Conservation (phyloP, 1,140 invertebrate genomes). For the Hesperophylax magnus region DNA sequence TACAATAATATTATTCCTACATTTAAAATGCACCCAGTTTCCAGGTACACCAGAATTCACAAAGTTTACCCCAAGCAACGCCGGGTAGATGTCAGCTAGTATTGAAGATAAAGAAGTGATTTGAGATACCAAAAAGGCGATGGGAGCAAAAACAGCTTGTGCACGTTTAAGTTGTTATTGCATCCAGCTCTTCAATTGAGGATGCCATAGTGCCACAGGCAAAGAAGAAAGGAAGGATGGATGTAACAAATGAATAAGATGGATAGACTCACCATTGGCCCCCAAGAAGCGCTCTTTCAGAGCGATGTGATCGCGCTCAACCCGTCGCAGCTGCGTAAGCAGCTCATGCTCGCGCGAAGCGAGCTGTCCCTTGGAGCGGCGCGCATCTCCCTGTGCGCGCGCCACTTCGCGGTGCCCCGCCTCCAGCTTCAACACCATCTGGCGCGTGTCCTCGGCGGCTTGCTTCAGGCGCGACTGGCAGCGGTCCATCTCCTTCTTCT, state of each 20-base stretch:
- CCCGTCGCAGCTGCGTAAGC: constrained; percentile 19
- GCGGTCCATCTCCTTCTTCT: constrained; percentile 45
- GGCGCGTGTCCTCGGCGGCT: constrained; percentile 33
- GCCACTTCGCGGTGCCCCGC: constrained; percentile 31
- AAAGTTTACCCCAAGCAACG: too few relatives aligned
- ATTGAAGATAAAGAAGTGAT: too few relatives aligned
- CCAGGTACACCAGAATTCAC: too few relatives aligned
- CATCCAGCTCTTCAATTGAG: too few relatives aligned
- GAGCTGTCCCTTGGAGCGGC: constrained; percentile 20
- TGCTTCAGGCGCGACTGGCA: constrained; percentile 24
- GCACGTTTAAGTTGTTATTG: too few relatives aligned
- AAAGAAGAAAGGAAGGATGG: neutral
- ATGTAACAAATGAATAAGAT: neutral
- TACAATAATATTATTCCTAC: too few relatives aligned
- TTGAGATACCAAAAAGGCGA: too few relatives aligned
- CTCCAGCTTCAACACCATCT: constrained; percentile 33
- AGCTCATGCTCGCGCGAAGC: constrained; percentile 43
- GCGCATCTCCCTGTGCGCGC: constrained; percentile 11
- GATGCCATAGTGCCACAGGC: neutral
- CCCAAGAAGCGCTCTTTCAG: constrained; percentile 35
- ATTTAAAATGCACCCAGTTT: too few relatives aligned
- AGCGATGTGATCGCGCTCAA: constrained; percentile 19
- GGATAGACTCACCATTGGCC: neutral
- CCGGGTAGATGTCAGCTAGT: too few relatives aligned
- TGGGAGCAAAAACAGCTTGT: too few relatives aligned